Evolutionary conservation across 2,888 invertebrate genomes (phyloP), one percentile per base, ranked within the genome.

Genomic region (Brachypterus glaber): DNA sequence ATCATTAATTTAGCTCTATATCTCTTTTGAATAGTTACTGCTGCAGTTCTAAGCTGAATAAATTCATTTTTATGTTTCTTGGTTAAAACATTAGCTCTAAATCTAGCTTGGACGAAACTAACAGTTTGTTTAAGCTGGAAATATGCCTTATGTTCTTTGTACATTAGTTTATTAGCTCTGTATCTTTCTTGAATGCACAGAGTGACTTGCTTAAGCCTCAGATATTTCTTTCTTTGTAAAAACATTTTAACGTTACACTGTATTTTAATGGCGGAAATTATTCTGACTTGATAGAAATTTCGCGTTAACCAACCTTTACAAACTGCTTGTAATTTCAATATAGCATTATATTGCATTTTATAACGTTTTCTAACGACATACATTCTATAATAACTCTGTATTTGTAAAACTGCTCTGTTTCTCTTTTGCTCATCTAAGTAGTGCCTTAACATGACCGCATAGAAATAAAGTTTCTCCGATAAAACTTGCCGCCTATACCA

Each of bases 371-470:
- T 36, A 36, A 46, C 45, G n/a, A 43, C 34, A 13, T 44, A 42
- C 46, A 67, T 68, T 45, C 53, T 64, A 51, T 69, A 74, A 66
- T 69, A 72, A 9, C 53, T 60, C 52, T 78, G 75, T 34, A 79
- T 70, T 45, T 57, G 67, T 1, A 60, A 35, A 5, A 68, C 67
- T n/a, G 72, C 69, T 1, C 37, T 50, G 51, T 70, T 67, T 34
- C 56, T 63, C 62, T 2, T 68, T 62, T 32, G 45, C 44, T 41
- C 55, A 40, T 61, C 59, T 57, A 66, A 61, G 48, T 66, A 62
- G 45, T 57, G 53, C 49, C 64, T 62, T 1, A 68, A 60, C 27
- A 64, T 50, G 3, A 21, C 26, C 4, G 43, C 43, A 8, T 52
- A 44, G 4, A 17, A 5, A 21, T 40, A 17, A 11, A 57, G 39